Percentiles rank a stretch among this genome's conserved stretches.
These are phyloP conservation scores for Nymphicus hollandicus DNA, from an alignment of 2,113 vertebrate genomes.

Conservation along the genomic window DNA sequence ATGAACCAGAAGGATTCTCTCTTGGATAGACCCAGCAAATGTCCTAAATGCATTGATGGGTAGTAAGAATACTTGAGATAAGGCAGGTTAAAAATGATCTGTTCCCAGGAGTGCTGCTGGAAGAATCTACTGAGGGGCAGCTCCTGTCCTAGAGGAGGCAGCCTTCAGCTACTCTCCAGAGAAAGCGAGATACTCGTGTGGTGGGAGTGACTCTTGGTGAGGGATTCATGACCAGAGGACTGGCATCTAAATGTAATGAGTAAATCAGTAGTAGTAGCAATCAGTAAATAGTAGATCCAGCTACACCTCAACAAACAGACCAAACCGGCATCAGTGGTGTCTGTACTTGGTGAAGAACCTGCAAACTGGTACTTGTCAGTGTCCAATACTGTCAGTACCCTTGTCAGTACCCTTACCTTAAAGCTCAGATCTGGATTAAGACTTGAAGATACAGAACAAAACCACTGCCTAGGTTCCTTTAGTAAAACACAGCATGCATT, in stretches of 20 bases:
- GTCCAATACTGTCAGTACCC: neutral
- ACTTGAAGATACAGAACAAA: neutral
- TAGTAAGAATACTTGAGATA: neutral
- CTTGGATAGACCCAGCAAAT: neutral
- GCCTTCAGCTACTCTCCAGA: neutral
- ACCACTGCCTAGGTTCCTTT: neutral
- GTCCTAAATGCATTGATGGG: neutral
- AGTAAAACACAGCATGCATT: neutral
- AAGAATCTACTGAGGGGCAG: neutral
- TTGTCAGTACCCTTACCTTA: neutral
- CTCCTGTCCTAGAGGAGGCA: neutral
- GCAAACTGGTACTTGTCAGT: neutral
- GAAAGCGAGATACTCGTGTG: neutral
- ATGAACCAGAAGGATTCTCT: neutral
- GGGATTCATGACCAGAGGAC: neutral
- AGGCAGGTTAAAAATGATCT: neutral
- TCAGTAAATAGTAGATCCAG: neutral
- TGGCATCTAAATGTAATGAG: neutral
- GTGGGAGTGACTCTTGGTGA: neutral
- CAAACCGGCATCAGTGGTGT: accelerated
- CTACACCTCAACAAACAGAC: neutral
- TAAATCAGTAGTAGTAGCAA: neutral
- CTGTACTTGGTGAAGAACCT: accelerated
- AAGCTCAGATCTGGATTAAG: neutral
- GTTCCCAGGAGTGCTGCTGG: neutral